A percentile compares a stretch with the other conserved stretches of the same genome.
Evolutionary conservation across 1,140 invertebrate species (phyloP).

Genomic region (Meloidogyne hapla): DNA sequence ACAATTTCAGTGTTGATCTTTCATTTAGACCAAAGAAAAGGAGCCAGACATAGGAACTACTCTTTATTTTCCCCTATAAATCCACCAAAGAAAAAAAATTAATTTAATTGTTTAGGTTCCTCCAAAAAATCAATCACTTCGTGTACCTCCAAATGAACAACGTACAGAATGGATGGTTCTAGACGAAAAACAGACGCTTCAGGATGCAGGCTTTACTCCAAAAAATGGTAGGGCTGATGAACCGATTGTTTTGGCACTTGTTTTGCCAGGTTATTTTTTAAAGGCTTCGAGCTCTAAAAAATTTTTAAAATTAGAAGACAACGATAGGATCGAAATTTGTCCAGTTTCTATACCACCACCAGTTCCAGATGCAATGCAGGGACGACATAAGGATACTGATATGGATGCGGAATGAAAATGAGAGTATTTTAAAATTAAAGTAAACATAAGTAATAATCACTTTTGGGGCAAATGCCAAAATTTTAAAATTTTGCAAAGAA

Average conservation of each 20-base stretch:
- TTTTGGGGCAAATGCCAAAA: neutral
- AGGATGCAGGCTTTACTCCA: conserved; percentile 42
- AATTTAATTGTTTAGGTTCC: no score
- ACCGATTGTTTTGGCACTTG: conserved; percentile 42
- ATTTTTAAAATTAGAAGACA: conserved; percentile 22
- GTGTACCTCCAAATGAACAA: conserved; percentile 27
- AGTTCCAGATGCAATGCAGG: conserved; percentile 39
- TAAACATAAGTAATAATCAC: neutral
- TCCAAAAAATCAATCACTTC: conserved; percentile 40
- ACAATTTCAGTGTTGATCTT: no score
- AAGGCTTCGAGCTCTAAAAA: neutral
- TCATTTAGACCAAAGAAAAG: no score
- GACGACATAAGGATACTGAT: conserved; percentile 27
- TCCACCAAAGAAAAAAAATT: no score
- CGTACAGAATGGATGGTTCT: conserved; percentile 42
- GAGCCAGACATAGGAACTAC: no score
- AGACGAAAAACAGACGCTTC: conserved; percentile 44
- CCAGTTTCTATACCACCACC: conserved; percentile 38
- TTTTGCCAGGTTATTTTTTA: conserved; percentile 37
- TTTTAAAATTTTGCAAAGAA: neutral
- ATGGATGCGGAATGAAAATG: conserved; percentile 1
- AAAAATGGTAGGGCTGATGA: conserved; percentile 53
- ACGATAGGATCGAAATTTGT: neutral
- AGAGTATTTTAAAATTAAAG: neutral
- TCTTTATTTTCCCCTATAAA: no score